Evolutionary conservation across 2,113 vertebrate genomes (phyloP), one percentile per base, ranked within the genome.

Genomic region (Terrapene triunguis): DNA sequence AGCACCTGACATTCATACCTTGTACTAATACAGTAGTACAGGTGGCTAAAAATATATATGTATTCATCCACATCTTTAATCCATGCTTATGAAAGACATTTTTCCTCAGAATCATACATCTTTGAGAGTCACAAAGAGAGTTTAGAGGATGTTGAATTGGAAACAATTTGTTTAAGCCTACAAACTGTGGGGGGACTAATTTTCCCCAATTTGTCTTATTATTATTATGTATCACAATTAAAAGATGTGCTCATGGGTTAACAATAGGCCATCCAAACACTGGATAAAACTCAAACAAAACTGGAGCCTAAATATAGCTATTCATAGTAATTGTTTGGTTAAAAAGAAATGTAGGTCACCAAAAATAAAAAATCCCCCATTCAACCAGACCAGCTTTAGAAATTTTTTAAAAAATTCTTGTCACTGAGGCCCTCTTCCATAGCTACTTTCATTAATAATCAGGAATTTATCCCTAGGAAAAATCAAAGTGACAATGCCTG

Each of bases 141-240:
- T 89, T 96, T 79, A 94, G 86, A 96, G 55, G 44, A 80, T 84
- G 38, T 80, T 65, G 80, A 95, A 90, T 86, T 94, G 82, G 82
- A 96, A 94, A 78, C 55, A 88, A 27, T 54, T 72, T 13, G 48
- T 72, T 72, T 38, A 38, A 72, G 65, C 9, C 17, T 72, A 72
- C 35, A 72, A 22, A n/a, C 32, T 72, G 8, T n/a, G 8, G n/a
- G n/a, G 35, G 19, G 65, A 38, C 19, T 72, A 72, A 72, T 21
- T 38, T 72, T 5, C 65, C 65, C n/a, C 19, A 38, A 72, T 72
- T 65, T 65, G 62, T 16, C 4, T n/a, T 21, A 22, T 72, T 72
- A 59, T 59, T 59, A 72, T 72, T 72, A 72, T 38, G 29, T 7
- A 62, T 32, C 59, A 62, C 59, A 35, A 16, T 32, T 72, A 38